Evolutionary conservation across 1,140 invertebrate genomes (phyloP).

Genomic region (Reticulitermes speratus): DNA sequence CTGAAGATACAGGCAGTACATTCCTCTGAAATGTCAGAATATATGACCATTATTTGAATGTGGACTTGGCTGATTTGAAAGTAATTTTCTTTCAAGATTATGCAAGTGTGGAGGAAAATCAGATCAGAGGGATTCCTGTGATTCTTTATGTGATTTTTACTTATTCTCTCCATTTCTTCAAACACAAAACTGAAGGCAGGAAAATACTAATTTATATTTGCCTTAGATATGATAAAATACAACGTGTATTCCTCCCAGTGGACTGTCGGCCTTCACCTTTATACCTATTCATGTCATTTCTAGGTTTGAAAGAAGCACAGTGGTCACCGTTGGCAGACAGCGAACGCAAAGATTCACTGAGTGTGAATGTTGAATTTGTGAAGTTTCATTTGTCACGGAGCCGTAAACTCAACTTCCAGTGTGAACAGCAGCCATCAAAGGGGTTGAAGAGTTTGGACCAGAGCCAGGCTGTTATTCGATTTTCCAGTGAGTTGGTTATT

Average conservation of each 20-base stretch:
- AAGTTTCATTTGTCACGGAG: constrained; percentile 92
- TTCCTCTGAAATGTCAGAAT: no score
- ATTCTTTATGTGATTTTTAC: background rate
- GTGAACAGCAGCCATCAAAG: constrained; percentile 48
- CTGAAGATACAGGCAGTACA: no score
- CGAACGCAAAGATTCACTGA: constrained; percentile 92
- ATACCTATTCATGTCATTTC: constrained; percentile 18
- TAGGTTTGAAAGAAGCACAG: constrained; percentile 70
- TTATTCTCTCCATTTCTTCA: no score
- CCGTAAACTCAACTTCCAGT: constrained; percentile 76
- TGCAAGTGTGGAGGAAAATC: no score
- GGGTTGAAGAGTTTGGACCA: constrained; percentile 55
- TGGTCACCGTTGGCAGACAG: constrained; percentile 85
- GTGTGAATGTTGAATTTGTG: constrained; percentile 95
- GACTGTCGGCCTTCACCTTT: no score
- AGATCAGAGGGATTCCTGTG: background rate
- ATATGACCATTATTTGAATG: no score
- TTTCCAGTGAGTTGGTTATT: constrained; percentile 73
- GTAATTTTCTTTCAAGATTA: no score
- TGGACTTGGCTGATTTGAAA: no score
- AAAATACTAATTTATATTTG: no score
- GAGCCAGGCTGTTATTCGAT: constrained; percentile 79
- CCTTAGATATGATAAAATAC: no score
- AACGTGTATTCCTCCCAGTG: no score
- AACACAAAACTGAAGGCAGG: no score